Conservation (phyloP, 2,113 vertebrate genomes). For the Pomatorhinus ruficollis region DNA sequence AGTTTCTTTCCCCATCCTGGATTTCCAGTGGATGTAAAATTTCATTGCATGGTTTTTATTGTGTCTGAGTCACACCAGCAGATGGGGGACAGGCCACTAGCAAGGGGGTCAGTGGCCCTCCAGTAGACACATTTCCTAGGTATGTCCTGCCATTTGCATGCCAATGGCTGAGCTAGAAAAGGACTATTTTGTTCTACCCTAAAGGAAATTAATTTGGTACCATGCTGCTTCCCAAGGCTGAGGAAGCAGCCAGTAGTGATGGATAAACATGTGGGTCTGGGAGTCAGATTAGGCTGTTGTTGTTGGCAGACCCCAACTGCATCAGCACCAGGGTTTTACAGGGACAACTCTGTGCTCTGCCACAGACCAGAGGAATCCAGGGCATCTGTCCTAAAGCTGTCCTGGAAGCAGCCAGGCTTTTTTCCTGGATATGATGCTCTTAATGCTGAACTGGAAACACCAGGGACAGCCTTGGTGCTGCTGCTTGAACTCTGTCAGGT, state of each 20-base stretch:
- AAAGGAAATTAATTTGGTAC: not conserved
- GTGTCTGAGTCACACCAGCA: not conserved
- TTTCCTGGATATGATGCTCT: not conserved
- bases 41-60: accelerated
- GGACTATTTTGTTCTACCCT: not conserved
- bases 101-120: accelerated
- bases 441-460: not conserved
- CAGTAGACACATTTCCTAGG: accelerated
- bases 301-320: not conserved
- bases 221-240: not conserved
- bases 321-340: not conserved
- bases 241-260: not conserved
- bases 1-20: not conserved
- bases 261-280: not conserved
- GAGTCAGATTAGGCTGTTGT: not conserved
- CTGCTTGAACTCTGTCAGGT: not conserved
- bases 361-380: not conserved
- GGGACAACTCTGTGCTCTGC: not conserved
- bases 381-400: not conserved
- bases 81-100: not conserved
- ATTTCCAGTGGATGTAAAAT: not conserved
- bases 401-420: not conserved
- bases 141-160: not conserved
- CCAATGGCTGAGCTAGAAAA: not conserved
- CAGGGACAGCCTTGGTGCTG: not conserved